Evolutionary conservation across 2,113 vertebrate genomes (phyloP).

Genomic region (Onychorhynchus coronatus): DNA sequence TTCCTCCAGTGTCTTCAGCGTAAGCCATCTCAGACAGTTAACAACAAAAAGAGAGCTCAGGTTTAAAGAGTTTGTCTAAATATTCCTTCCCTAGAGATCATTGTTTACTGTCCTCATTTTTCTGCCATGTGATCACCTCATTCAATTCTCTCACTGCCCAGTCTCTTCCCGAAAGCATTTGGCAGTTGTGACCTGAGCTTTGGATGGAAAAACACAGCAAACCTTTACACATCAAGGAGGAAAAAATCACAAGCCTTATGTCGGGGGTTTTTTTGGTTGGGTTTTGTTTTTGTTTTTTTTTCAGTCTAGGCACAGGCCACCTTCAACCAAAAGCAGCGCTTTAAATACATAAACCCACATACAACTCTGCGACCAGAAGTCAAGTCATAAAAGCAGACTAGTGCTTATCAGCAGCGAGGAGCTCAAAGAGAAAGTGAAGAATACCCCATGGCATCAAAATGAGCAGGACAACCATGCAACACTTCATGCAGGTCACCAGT

Average conservation of each 20-base stretch:
- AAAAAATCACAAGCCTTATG: background rate
- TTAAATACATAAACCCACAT: background rate
- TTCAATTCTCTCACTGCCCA: constrained; percentile 42
- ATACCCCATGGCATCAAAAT: constrained; percentile 50
- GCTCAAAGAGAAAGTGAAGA: constrained; percentile 19
- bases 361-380: background rate
- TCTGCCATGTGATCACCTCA: constrained; percentile 60
- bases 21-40: background rate
- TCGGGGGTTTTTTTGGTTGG: background rate
- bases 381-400: constrained; percentile 15
- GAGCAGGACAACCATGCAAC: constrained; percentile 80
- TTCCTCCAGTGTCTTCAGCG: background rate
- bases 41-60: constrained; percentile 21
- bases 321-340: background rate
- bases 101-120: constrained; percentile 67
- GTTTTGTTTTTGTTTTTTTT: background rate
- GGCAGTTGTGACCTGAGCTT: constrained; percentile 24
- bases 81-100: constrained; percentile 55
- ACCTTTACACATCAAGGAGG: background rate
- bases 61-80: constrained; percentile 50
- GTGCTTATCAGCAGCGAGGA: background rate
- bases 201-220: constrained; percentile 52
- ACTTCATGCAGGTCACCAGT: constrained; percentile 83
- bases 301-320: background rate
- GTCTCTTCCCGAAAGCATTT: constrained; percentile 45